Conservation (phyloP, 2,797 vertebrate species). For the Ammospiza maritima region DNA sequence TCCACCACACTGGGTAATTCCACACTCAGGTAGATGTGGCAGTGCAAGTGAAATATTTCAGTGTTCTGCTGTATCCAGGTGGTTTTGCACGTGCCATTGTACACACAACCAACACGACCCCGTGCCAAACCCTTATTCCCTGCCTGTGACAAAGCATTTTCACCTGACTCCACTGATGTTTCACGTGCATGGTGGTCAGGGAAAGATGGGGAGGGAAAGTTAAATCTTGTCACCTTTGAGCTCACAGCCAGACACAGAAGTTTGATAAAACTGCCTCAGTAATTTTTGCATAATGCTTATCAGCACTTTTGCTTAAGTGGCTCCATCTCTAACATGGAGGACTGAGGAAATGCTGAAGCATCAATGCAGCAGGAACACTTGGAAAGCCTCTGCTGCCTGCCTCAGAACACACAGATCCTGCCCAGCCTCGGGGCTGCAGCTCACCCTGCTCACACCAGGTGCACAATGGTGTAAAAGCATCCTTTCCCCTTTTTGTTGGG, state of each 20-base stretch:
- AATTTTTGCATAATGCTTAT: not conserved
- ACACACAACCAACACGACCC: not conserved
- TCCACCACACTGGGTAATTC: not conserved
- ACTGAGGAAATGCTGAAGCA: not conserved
- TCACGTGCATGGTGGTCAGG: not conserved
- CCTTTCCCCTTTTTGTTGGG: no score
- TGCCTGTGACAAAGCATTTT: not conserved
- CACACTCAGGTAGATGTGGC: not conserved
- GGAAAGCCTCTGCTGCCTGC: not conserved
- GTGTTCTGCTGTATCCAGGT: not conserved
- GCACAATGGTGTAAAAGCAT: not conserved
- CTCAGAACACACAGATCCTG: not conserved
- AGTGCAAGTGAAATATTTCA: not conserved
- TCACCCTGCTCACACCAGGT: not conserved
- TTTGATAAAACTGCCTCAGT: not conserved
- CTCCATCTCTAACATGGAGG: constrained; percentile 19
- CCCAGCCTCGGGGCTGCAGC: not conserved
- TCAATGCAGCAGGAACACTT: not conserved
- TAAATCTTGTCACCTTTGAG: not conserved
- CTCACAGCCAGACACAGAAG: not conserved
- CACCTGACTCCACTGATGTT: not conserved
- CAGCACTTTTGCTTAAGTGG: not conserved
- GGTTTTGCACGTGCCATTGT: not conserved
- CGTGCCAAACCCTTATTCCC: not conserved
- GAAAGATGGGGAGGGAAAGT: not conserved